phyloP scores from a whole-genome alignment of 1,140 invertebrate genomes.

The Ganaspis sp. region DNA sequence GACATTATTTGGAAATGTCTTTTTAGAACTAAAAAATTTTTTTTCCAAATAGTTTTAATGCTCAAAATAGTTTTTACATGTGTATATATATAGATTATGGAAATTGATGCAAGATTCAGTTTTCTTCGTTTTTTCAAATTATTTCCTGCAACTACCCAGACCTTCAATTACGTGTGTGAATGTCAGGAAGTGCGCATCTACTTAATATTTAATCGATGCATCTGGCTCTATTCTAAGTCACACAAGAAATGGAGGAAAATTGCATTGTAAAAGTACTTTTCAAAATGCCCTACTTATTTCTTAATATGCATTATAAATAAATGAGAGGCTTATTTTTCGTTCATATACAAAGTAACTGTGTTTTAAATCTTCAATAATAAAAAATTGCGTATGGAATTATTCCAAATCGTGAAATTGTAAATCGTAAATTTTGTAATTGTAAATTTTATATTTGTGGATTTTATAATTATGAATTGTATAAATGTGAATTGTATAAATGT shows the following conservation, averaged over 20 bases:
- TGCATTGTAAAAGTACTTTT: constrained; percentile 15
- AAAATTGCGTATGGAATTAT: neutral
- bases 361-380: too few species aligned
- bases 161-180: neutral
- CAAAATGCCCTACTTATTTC: neutral
- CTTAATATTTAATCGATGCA: constrained; percentile 27
- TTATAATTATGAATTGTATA: too few species aligned
- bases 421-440: too few species aligned
- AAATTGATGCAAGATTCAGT: neutral
- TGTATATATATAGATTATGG: too few species aligned
- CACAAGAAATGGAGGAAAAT: neutral
- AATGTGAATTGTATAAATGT: too few species aligned
- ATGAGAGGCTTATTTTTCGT: neutral
- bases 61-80: too few species aligned
- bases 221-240: constrained; percentile 3
- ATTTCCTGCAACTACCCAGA: neutral
- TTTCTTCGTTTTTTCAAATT: neutral
- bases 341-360: too few species aligned
- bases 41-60: too few species aligned
- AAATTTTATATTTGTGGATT: too few species aligned
- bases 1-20: too few species aligned
- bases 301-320: constrained; percentile 22
- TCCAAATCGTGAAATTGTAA: too few species aligned
- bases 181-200: constrained; percentile 17
- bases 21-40: too few species aligned